phyloP scores from a whole-genome alignment of 2,888 invertebrate species.

The Acleris sparsana region DNA sequence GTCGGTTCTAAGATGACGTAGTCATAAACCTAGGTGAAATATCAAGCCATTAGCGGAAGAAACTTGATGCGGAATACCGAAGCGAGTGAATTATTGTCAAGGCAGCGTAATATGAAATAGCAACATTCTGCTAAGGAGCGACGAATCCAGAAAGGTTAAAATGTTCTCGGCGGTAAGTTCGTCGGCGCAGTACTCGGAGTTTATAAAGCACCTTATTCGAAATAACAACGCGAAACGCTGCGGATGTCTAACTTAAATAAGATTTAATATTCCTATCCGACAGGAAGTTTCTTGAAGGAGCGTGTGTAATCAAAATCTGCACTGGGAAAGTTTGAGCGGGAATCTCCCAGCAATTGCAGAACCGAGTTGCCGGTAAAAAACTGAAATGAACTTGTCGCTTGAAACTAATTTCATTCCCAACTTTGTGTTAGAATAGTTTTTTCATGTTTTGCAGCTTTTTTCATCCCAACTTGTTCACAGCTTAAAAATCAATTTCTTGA shows the following conservation, averaged over 20 bases:
- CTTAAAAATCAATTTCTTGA: constrained; percentile 80
- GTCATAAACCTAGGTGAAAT: constrained; percentile 46
- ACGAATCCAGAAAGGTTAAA: constrained; percentile 61
- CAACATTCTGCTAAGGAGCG: constrained; percentile 50
- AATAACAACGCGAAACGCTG: constrained; percentile 78
- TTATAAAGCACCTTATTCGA: constrained; percentile 80
- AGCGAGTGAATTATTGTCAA: constrained; percentile 51
- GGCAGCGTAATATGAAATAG: constrained; percentile 50
- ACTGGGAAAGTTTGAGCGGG: constrained; percentile 72
- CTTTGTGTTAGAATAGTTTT: constrained; percentile 78
- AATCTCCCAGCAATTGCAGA: constrained; percentile 76
- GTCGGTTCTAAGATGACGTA: constrained; percentile 41
- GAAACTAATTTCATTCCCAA: constrained; percentile 81
- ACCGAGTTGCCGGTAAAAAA: constrained; percentile 73
- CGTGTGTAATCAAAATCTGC: constrained; percentile 83
- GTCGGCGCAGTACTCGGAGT: constrained; percentile 54
- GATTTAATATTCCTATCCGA: constrained; percentile 82
- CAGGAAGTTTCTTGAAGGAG: constrained; percentile 78
- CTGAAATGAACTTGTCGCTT: constrained; percentile 82
- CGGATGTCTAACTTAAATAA: constrained; percentile 82
- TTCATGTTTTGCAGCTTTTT: constrained; percentile 70
- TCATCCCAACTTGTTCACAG: constrained; percentile 68
- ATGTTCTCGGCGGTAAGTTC: constrained; percentile 59
- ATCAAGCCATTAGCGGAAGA: constrained; percentile 53
- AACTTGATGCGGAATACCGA: constrained; percentile 44